Evolutionary conservation across 1,140 invertebrate genomes (phyloP), one percentile per base, ranked within the genome.

Genomic region (Aphis craccivora): DNA sequence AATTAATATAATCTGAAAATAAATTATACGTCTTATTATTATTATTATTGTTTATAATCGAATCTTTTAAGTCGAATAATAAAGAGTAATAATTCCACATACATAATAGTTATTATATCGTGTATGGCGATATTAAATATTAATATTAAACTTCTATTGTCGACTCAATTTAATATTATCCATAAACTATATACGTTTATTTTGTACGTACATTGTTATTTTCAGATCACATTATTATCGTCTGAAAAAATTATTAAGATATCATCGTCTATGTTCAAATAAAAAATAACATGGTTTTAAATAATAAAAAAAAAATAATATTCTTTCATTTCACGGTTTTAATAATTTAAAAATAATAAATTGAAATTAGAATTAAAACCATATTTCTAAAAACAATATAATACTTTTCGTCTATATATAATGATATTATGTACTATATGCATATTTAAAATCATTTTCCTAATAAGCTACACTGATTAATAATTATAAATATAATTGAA

Each of bases 61-160:
- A 55, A 55, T 55, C 8, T 53, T 22, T 55, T 51, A 35, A 90
- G 51, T 55, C 48, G 25, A 51, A 51, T 51, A 88, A 51, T 51
- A 88, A 88, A 51, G 6, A n/a, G 45, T 88, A 35, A 51, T 88
- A 88, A 88, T 88, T 88, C 51, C 37, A 9, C 45, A 25, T 43
- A 43, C 30, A 51, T 51, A 88, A 88, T 35, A 51, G 45, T 88
- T 48, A 7, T 43, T 86, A 86, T 83, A 37, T 87, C 30, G 25
- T 48, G 1, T 6, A 87, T 30, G 4, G 11, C 3, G 60, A n/a
- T n/a, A n/a, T 67, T 67, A 67, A 67, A 67, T 88, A 51, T 48
- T 88, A 22, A 88, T 51, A 51, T 35, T 51, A 88, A 88, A 51
- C 86, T 48, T 88, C n/a, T 23, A 51, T 88, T n/a, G 45, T 88